Evolutionary conservation across 2,113 vertebrate species (phyloP).

Genomic region (Brachionichthys hirsutus): DNA sequence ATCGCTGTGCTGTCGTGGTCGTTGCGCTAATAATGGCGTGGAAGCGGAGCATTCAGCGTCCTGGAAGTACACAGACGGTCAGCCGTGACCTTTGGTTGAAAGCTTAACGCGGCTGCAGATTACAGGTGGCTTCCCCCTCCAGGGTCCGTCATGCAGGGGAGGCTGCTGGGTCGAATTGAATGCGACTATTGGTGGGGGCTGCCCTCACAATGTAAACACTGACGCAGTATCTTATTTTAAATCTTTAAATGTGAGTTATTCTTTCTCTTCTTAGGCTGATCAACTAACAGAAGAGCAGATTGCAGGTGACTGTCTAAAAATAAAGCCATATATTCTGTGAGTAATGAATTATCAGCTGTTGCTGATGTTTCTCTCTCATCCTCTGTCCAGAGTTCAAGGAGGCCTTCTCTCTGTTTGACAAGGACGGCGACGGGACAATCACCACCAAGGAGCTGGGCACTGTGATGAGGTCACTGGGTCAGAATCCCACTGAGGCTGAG

Average conservation of each 20-base stretch:
- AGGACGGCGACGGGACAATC: constrained; percentile 97
- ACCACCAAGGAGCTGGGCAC: constrained; percentile 98
- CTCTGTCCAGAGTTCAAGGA: constrained; percentile 92
- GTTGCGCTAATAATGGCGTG: too few species aligned
- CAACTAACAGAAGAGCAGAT: constrained; percentile 99
- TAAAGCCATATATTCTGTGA: neutral
- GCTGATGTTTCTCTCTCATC: neutral
- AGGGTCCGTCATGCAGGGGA: too few species aligned
- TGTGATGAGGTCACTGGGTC: constrained; percentile 96
- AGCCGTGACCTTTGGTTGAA: too few species aligned
- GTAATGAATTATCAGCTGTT: neutral
- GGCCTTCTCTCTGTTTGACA: constrained; percentile 98
- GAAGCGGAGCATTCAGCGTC: too few species aligned
- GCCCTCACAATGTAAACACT: too few species aligned
- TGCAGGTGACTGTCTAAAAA: constrained; percentile 83
- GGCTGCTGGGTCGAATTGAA: too few species aligned
- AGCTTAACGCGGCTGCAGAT: too few species aligned
- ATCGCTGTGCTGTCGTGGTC: too few species aligned
- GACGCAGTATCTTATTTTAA: neutral
- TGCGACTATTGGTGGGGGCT: too few species aligned
- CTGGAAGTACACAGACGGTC: too few species aligned
- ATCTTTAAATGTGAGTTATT: neutral
- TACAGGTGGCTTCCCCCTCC: too few species aligned
- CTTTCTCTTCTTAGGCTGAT: constrained; percentile 83
- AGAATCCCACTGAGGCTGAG: constrained; percentile 96